Evolutionary conservation across 1,140 invertebrate genomes (phyloP).

Genomic region (Theocolax elegans): DNA sequence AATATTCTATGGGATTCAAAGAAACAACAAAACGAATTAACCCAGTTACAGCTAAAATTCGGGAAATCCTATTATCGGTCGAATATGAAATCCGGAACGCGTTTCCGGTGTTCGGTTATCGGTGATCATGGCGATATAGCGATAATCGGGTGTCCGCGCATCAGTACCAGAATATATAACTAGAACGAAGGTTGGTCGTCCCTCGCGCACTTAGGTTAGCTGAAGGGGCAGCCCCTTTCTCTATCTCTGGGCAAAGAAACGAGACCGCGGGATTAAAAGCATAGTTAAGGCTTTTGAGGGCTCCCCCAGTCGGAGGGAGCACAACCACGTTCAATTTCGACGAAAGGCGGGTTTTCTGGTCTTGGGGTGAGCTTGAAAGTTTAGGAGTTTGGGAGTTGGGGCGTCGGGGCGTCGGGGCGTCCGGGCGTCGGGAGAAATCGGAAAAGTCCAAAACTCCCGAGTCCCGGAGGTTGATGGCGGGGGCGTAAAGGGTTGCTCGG

Average conservation of each 20-base stretch:
- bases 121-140: no score
- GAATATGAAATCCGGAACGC: no score
- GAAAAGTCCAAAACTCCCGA: constrained; percentile 36
- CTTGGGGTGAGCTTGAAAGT: no score
- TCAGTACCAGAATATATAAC: no score
- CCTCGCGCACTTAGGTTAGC: not conserved
- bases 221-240: not conserved
- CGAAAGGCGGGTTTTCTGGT: not conserved
- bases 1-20: not conserved
- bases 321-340: constrained; percentile 32
- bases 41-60: constrained; percentile 20
- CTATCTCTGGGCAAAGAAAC: no score
- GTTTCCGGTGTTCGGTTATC: constrained; percentile 6
- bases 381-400: not conserved
- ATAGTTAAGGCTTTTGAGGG: constrained; percentile 12
- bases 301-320: not conserved
- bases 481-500: constrained; percentile 14
- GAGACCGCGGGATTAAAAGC: constrained; percentile 22
- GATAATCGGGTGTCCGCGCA: not conserved
- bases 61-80: not conserved
- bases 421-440: not conserved
- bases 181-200: not conserved
- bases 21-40: constrained; percentile 9
- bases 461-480: constrained; percentile 9
- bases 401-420: not conserved